These are phyloP conservation scores for Tiaroga cobitis DNA, from an alignment of 2,797 vertebrate species.

Conservation along the genomic window DNA sequence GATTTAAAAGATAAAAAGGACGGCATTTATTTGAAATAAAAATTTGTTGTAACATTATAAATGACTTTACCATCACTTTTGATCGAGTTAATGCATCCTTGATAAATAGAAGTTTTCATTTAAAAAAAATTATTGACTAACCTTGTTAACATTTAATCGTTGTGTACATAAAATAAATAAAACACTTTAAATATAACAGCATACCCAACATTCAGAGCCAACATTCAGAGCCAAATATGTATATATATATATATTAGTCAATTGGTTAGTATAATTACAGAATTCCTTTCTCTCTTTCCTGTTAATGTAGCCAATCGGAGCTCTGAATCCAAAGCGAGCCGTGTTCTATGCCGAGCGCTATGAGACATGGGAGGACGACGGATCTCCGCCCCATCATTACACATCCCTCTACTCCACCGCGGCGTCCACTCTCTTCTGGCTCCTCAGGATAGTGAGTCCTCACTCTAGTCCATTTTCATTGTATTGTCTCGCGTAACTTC, in stretches of 20 bases:
- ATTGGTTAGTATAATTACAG: background rate
- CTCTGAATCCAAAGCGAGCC: conserved; percentile 96
- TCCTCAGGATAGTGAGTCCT: conserved; percentile 94
- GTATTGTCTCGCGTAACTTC: background rate
- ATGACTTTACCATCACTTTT: background rate
- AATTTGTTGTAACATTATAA: background rate
- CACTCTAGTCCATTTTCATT: background rate
- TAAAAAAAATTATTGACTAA: background rate
- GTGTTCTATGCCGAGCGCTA: conserved; percentile 95
- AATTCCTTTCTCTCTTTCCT: conserved; percentile 41
- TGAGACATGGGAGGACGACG: conserved; percentile 93
- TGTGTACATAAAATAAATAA: background rate
- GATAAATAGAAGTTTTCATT: background rate
- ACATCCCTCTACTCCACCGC: conserved; percentile 93
- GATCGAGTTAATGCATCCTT: background rate
- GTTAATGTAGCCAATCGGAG: conserved; percentile 87
- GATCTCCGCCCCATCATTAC: conserved; percentile 93
- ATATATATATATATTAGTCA: background rate
- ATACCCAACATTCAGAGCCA: background rate
- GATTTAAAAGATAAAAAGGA: no score
- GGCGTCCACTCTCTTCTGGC: conserved; percentile 88
- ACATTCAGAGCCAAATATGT: no score
- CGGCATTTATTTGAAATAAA: background rate
- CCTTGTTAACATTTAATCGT: background rate
- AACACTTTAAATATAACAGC: background rate